Conservation (phyloP, 1,140 invertebrate species). For the Drosophila nannoptera region DNA sequence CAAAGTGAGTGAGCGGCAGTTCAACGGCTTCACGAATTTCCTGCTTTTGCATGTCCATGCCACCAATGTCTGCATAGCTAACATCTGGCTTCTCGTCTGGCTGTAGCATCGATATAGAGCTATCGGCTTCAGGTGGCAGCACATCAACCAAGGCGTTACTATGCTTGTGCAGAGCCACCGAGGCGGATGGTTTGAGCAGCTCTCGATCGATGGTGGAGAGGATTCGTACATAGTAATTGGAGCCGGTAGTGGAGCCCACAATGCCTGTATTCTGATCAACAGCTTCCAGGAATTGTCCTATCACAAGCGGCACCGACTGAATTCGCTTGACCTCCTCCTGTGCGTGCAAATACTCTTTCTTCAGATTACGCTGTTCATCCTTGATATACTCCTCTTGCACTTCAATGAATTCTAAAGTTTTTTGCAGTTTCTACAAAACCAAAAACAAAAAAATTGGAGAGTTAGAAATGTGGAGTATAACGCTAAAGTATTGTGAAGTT, state of each 20-base stretch:
- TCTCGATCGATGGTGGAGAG: constrained; percentile 97
- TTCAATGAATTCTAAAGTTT: constrained; percentile 96
- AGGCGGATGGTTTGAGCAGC: constrained; percentile 95
- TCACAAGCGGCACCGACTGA: constrained; percentile 97
- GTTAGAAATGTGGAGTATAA: not conserved
- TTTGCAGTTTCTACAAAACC: constrained; percentile 90
- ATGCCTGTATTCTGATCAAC: constrained; percentile 99
- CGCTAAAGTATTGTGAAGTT: too few relatives aligned
- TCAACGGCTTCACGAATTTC: constrained; percentile 99
- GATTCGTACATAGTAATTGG: constrained; percentile 99
- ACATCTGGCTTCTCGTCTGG: constrained; percentile 99
- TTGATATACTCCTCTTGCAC: constrained; percentile 99
- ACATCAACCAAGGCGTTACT: constrained; percentile 99
- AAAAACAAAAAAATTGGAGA: not conserved
- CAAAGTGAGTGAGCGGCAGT: constrained; percentile 97
- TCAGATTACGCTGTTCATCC: constrained; percentile 98
- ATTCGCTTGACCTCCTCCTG: constrained; percentile 99
- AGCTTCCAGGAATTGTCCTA: constrained; percentile 98
- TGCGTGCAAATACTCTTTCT: constrained; percentile 98
- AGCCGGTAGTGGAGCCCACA: constrained; percentile 88
- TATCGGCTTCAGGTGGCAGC: constrained; percentile 98
- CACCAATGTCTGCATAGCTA: constrained; percentile 98
- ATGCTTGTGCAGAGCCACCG: constrained; percentile 98
- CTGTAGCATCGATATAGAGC: constrained; percentile 96
- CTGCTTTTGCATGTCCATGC: constrained; percentile 99